Conservation (phyloP, 1,140 invertebrate species). For the Drosophila takahashii region DNA sequence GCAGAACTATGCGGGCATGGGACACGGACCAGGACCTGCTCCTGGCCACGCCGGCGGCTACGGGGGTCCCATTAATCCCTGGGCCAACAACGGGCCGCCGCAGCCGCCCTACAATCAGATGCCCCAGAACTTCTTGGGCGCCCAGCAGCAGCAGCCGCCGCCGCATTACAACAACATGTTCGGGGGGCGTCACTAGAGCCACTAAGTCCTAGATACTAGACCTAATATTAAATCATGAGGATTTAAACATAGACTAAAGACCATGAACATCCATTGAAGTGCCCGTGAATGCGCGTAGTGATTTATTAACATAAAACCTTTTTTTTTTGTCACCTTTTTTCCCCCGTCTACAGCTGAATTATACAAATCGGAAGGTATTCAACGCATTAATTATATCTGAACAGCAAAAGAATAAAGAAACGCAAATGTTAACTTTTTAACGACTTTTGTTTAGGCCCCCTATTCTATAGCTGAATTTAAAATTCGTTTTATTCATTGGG, state of each 20-base stretch:
- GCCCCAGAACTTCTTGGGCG: constrained; percentile 36
- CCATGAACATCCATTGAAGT: not conserved
- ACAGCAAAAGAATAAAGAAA: constrained; percentile 6
- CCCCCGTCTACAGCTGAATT: no score
- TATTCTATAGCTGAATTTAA: not conserved
- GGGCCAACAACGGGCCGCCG: constrained; percentile 52
- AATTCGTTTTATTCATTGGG: not conserved
- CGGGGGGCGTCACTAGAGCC: constrained; percentile 39
- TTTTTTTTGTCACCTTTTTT: not conserved
- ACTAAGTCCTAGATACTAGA: not conserved
- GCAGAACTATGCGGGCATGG: constrained; percentile 26
- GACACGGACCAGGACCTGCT: not conserved
- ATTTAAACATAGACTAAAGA: not conserved
- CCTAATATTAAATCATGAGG: not conserved
- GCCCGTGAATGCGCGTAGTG: constrained; percentile 5
- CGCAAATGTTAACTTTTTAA: not conserved
- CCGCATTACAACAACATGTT: constrained; percentile 65
- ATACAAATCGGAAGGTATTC: not conserved
- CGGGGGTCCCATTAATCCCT: constrained; percentile 44
- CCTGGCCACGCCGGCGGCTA: constrained; percentile 5
- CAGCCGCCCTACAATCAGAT: constrained; percentile 45
- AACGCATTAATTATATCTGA: not conserved
- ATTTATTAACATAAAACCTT: not conserved
- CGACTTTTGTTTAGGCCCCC: not conserved
- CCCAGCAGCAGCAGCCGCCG: constrained; percentile 41